A percentile compares a stretch with the other conserved stretches of the same genome.
Evolutionary conservation across 2,797 vertebrate species (phyloP).

Genomic region (Jordanella pulchra): DNA sequence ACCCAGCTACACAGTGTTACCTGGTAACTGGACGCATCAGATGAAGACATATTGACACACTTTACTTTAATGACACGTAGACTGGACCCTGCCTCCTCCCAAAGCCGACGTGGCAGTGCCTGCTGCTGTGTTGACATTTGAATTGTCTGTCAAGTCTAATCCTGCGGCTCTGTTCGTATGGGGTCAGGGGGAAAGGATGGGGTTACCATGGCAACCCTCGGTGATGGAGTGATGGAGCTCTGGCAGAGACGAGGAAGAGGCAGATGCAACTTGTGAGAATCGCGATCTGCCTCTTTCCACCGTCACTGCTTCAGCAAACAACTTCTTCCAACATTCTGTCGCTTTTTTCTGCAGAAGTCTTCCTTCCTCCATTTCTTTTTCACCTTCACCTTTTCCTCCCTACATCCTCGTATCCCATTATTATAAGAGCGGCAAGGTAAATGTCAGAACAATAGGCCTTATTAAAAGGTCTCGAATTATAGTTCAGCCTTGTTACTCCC

Average conservation of each 20-base stretch:
- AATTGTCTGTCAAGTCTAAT: slow-evolving; percentile 78
- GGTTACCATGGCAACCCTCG: slow-evolving; percentile 77
- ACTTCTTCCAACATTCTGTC: slow-evolving; percentile 8
- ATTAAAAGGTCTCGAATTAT: slow-evolving; percentile 48
- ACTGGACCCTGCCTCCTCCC: slow-evolving; percentile 41
- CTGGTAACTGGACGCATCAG: slow-evolving; percentile 5
- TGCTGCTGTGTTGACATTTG: slow-evolving; percentile 76
- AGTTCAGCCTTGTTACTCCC: slow-evolving; percentile 24
- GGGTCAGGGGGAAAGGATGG: slow-evolving; percentile 72
- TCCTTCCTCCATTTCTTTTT: slow-evolving; percentile 5
- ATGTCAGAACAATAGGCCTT: slow-evolving; percentile 53
- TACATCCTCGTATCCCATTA: slow-evolving; percentile 32
- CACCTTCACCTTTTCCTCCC: not conserved
- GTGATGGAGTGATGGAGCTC: slow-evolving; percentile 71
- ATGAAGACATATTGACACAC: slow-evolving; percentile 42
- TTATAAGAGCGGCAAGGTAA: slow-evolving; percentile 46
- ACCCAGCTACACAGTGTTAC: not conserved
- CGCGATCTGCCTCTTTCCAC: slow-evolving; percentile 47
- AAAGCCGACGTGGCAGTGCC: slow-evolving; percentile 73
- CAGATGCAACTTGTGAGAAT: slow-evolving; percentile 54
- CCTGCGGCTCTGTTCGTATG: slow-evolving; percentile 75
- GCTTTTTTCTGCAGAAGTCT: not conserved
- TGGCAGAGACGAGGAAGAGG: slow-evolving; percentile 59
- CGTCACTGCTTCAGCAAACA: slow-evolving; percentile 26
- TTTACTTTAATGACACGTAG: slow-evolving; percentile 36